Base-by-base conservation (phyloP, 2,797 vertebrate species). In the Oophaga sylvatica region DNA sequence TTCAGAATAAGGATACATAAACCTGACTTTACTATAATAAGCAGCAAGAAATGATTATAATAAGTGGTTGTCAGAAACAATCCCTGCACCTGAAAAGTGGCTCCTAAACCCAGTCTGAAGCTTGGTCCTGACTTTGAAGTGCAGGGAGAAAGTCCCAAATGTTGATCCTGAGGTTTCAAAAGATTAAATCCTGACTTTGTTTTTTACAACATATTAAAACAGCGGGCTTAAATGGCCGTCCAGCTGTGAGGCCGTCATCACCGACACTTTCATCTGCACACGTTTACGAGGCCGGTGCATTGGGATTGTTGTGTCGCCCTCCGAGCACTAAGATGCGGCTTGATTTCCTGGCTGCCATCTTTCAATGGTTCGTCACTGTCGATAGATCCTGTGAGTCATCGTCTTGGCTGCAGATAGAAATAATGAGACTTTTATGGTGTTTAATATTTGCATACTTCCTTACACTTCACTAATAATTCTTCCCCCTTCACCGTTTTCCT, bases 181-280 rank as follows among this genome's bases (percentile, higher is more conserved):
- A 95, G 93, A 94, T 94, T 95, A 94, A 94, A 93, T 92, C 93
- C 90, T 93, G 91, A 92, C 93, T 79, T 95, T 93, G 91, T 76
- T 76, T 67, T 94, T 95, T 95, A 95, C 90, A 92, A 90, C 91
- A 93, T 92, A 94, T 93, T 93, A 92, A 93, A 93, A 91, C 92
- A 93, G 92, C 94, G 92, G 93, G 92, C 92, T 94, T 94, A 93
- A 93, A 92, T 90, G 87, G 91, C 92, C 91, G 93, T 91, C 92
- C 91, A 92, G 92, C 92, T 94, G 94, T 91, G 93, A 94, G 91
- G 89, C 89, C 83, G 90, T 91, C 91, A 90, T 91, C 91, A 92
- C 92, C 91, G 91, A 93, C 89, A 92, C 94, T 95, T 95, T 95
- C 92, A 95, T 93, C 92, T 93, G 94, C 93, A 91, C 91, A 91